Evolutionary conservation across 2,888 invertebrate species (phyloP).

Genomic region (Xestia xanthographa): DNA sequence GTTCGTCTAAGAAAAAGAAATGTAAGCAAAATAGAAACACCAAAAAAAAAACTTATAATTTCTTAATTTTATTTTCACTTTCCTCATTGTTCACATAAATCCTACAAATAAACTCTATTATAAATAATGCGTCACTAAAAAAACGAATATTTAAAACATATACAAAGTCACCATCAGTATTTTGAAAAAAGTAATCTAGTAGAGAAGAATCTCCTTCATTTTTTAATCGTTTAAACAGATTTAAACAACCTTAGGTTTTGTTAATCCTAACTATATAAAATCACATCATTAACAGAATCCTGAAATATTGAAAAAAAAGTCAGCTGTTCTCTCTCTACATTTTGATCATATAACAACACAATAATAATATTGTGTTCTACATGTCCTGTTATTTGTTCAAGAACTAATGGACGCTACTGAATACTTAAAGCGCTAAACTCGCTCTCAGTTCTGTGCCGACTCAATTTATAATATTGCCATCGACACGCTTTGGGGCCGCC

Average conservation of each 20-base stretch:
- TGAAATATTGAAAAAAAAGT: background rate
- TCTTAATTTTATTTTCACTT: conserved; percentile 60
- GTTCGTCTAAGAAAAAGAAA: too few relatives aligned
- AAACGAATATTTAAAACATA: conserved; percentile 57
- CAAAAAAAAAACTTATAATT: conserved; percentile 43
- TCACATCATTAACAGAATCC: background rate
- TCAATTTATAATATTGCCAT: too few relatives aligned
- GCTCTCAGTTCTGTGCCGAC: too few relatives aligned
- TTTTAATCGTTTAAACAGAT: background rate
- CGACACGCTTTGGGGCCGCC: too few relatives aligned
- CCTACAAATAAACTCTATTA: conserved; percentile 67
- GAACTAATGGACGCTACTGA: too few relatives aligned
- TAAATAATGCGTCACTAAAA: conserved; percentile 54
- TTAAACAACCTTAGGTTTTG: background rate
- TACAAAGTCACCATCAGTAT: conserved; percentile 33
- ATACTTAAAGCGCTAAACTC: too few relatives aligned
- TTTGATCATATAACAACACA: too few relatives aligned
- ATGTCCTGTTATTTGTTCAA: too few relatives aligned
- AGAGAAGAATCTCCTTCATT: background rate
- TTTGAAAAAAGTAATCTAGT: background rate
- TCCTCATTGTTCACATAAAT: conserved; percentile 51
- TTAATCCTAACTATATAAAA: background rate
- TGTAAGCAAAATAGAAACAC: background rate
- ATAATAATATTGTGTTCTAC: too few relatives aligned
- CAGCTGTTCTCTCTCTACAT: too few relatives aligned